Base-by-base conservation (phyloP, 1,140 invertebrate species). In the Ridgeia piscesae region DNA sequence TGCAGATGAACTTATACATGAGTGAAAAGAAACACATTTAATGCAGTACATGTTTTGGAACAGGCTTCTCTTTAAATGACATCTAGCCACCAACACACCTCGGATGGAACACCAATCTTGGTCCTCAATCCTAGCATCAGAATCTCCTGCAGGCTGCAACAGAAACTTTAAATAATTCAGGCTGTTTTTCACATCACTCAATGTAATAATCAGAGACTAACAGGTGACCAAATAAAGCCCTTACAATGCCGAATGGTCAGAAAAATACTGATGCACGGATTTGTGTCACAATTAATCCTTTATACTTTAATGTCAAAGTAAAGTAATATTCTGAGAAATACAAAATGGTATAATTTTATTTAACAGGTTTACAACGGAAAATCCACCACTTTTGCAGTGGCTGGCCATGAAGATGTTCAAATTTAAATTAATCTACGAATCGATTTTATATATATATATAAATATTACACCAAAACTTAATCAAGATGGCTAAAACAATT, bases 121-220 rank as follows among this genome's bases (percentile, higher is more conserved):
- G 94, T 95, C 92, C 94, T 92, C 34, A 95, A 89, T 17, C 94
- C 93, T 33, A 93, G 93, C 34, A 92, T 92, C 9, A 95, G 42
- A 6, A 94, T 92, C 92, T 95, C 94, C 92, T 94, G 94, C 31
- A 94, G 89, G 88, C 94, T 94, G 92, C 1, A 93, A 94, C 27
- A 92, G 31, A 77, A 4, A 4, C 58, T 77, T 11, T 6, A 4
- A 42, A 42, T 42, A 42, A 42, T 42, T 42, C 42, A 6, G 42
- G 11, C 42, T 42, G 42, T 42, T 42, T 42, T 42, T 42, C 11
- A 42, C 42, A 42, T 6, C 42, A 42, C 42, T 42, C 42, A 42
- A 42, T 42, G 42, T 11, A 42, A 42, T 6, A 42, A 6, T 42
- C n/a, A n/a, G n/a, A n/a, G n/a, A n/a, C n/a, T 42, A 42, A 42